Percentiles rank a stretch among this genome's conserved stretches.
Evolutionary conservation across 1,140 invertebrate species (phyloP).

Genomic region (Papilio helenus): DNA sequence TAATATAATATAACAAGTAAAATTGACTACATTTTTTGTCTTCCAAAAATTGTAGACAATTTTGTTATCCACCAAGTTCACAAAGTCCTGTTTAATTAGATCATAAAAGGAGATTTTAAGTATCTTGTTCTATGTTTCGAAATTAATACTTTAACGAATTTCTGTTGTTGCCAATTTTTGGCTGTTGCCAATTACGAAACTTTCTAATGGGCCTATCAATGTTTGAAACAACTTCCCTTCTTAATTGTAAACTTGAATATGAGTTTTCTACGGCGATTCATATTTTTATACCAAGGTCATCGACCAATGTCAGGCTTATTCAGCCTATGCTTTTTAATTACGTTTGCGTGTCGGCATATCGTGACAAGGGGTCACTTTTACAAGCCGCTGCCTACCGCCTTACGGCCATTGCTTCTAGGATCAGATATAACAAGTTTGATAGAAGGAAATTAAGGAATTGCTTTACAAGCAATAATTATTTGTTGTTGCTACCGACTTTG

Average conservation of each 20-base stretch:
- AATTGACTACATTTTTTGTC: neutral
- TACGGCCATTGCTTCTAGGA: constrained; percentile 25
- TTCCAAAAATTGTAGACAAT: neutral
- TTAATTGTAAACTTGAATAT: neutral
- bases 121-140: neutral
- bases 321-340: constrained; percentile 45
- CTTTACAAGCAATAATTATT: constrained; percentile 49
- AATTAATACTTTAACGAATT: constrained; percentile 19
- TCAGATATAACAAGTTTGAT: constrained; percentile 38
- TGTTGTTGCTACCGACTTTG: constrained; percentile 30
- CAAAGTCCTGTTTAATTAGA: neutral
- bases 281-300: constrained; percentile 37
- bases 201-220: constrained; percentile 18
- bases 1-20: neutral
- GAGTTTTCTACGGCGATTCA: constrained; percentile 15
- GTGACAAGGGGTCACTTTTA: constrained; percentile 47
- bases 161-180: constrained; percentile 16
- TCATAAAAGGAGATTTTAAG: neutral
- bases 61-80: neutral
- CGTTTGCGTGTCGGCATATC: constrained; percentile 46
- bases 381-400: constrained; percentile 32
- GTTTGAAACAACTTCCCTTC: neutral
- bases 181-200: constrained; percentile 2
- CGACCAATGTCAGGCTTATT: constrained; percentile 44
- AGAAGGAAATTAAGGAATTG: constrained; percentile 46